These are phyloP conservation scores for Symphodus melops DNA, from an alignment of 2,113 vertebrate genomes.

Conservation along the genomic window DNA sequence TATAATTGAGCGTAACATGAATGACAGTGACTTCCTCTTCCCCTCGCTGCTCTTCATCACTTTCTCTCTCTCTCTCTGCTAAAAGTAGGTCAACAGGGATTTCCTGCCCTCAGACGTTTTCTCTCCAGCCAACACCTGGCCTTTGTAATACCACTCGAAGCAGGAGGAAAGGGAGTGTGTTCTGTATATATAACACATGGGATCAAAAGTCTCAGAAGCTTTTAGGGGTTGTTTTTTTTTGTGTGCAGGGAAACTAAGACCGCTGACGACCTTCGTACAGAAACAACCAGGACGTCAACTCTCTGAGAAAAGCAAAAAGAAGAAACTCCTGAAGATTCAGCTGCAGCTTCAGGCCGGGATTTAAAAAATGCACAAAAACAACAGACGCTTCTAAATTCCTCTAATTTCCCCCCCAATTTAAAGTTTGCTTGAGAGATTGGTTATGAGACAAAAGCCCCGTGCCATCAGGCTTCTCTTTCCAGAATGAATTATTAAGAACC, in stretches of 20 bases:
- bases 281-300: slow-evolving; percentile 10
- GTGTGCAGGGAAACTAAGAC: slow-evolving; percentile 33
- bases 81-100: slow-evolving; percentile 83
- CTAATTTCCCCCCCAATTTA: slow-evolving; percentile 68
- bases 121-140: slow-evolving; percentile 66
- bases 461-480: slow-evolving; percentile 11
- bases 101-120: slow-evolving; percentile 75
- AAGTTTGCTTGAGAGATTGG: slow-evolving; percentile 67
- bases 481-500: slow-evolving; percentile 67
- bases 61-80: slow-evolving; percentile 58
- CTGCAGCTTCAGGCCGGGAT: slow-evolving; percentile 61
- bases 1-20: slow-evolving; percentile 41
- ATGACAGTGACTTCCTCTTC: slow-evolving; percentile 60
- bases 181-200: slow-evolving; percentile 35
- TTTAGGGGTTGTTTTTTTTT: slow-evolving; percentile 6
- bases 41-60: slow-evolving; percentile 56
- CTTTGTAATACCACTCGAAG: slow-evolving; percentile 48
- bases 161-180: slow-evolving; percentile 4
- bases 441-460: slow-evolving; percentile 65
- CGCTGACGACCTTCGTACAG: not conserved
- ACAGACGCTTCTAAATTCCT: slow-evolving; percentile 57
- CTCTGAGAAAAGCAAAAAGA: slow-evolving; percentile 22
- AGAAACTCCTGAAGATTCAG: slow-evolving; percentile 41
- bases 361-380: slow-evolving; percentile 57
- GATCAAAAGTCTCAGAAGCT: slow-evolving; percentile 42